These are phyloP conservation scores for Acanthis flammea DNA, from an alignment of 2,797 vertebrate species.

Conservation along the genomic window DNA sequence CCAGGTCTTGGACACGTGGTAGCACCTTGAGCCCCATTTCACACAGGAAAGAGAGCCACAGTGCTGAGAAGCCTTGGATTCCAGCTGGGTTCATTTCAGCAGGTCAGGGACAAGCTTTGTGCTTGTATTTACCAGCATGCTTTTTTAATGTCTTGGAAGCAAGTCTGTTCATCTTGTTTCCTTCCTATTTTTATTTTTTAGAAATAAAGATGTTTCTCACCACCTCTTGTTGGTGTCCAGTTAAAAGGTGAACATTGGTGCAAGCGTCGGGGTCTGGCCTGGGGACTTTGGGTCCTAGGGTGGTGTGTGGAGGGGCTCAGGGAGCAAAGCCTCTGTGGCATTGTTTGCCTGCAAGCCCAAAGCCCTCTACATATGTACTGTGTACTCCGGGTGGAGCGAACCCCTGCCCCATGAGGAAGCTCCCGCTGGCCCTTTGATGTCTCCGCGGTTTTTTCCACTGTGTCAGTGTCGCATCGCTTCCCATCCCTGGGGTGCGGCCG, in stretches of 20 bases:
- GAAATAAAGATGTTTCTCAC: background rate
- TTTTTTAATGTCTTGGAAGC: background rate
- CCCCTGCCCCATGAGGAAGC: background rate
- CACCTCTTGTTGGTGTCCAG: background rate
- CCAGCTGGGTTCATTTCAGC: background rate
- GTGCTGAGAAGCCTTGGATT: background rate
- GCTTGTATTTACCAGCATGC: fast-evolving
- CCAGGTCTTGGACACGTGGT: fast-evolving
- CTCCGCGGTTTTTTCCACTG: fast-evolving
- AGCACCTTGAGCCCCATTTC: background rate
- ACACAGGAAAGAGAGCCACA: background rate
- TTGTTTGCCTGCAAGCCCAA: background rate
- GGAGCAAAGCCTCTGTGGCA: background rate
- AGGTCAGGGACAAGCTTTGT: background rate
- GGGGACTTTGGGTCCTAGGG: fast-evolving
- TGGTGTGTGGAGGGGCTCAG: fast-evolving
- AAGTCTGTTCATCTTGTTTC: fast-evolving
- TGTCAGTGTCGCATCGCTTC: background rate
- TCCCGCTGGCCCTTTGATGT: background rate
- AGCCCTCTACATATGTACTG: background rate
- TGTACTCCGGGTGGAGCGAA: background rate
- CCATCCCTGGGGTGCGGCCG: background rate
- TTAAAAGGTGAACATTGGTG: background rate
- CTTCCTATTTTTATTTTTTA: background rate
- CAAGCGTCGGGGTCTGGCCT: fast-evolving